phyloP scores from a whole-genome alignment of 1,140 invertebrate genomes.

The Drosophila rufa region DNA sequence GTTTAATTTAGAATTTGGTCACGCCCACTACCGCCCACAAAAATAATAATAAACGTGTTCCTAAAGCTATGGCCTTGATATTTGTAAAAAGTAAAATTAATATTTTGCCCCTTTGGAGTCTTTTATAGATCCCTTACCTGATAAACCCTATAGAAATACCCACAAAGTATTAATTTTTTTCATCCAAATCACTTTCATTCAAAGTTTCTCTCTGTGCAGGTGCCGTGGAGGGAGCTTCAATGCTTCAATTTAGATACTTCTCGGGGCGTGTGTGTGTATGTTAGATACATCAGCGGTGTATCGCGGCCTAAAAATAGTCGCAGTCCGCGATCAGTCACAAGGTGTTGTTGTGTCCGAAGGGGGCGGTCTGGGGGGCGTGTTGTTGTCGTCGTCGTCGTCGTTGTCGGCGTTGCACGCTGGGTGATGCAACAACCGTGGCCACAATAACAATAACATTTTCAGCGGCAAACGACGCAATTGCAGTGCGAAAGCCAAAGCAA shows the following conservation, averaged over 20 bases:
- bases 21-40: too few relatives aligned
- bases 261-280: slow-evolving; percentile 2
- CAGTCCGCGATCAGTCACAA: slow-evolving; percentile 45
- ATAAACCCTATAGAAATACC: too few relatives aligned
- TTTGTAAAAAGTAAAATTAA: too few relatives aligned
- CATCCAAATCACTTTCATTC: background rate
- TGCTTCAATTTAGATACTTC: slow-evolving; percentile 28
- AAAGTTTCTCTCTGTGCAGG: slow-evolving; percentile 6
- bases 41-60: too few relatives aligned
- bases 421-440: slow-evolving; percentile 72
- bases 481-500: slow-evolving; percentile 70
- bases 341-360: slow-evolving; percentile 11
- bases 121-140: too few relatives aligned
- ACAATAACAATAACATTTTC: slow-evolving; percentile 31
- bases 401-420: slow-evolving; percentile 41
- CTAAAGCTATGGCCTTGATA: too few relatives aligned
- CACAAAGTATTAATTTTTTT: too few relatives aligned
- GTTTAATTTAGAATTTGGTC: too few relatives aligned
- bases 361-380: slow-evolving; percentile 21
- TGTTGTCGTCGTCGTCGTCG: slow-evolving; percentile 51
- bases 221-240: slow-evolving; percentile 9
- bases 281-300: slow-evolving; percentile 9
- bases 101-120: too few relatives aligned
- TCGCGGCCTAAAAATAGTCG: slow-evolving; percentile 67
- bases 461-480: slow-evolving; percentile 61